Conservation (phyloP, 2,113 vertebrate species). For the Rhynchopsitta pachyrhyncha region DNA sequence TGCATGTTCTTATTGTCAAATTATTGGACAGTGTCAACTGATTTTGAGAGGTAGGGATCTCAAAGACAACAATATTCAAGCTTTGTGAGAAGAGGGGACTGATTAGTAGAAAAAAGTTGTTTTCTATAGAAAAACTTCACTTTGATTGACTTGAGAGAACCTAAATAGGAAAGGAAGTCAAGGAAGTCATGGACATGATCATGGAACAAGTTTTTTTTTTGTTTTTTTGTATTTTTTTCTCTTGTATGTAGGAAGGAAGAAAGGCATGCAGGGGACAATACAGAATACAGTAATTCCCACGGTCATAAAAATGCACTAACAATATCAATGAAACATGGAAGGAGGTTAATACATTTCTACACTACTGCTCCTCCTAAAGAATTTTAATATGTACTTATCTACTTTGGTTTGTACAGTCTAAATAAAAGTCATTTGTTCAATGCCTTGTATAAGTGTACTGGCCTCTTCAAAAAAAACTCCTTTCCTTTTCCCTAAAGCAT, state of each 20-base stretch:
- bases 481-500: not conserved
- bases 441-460: not conserved
- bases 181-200: not conserved
- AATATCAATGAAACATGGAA: not conserved
- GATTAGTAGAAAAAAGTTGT: not conserved
- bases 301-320: not conserved
- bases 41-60: not conserved
- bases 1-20: not conserved
- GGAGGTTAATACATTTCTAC: not conserved
- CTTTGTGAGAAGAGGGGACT: not conserved
- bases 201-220: not conserved
- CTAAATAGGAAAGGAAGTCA: not conserved
- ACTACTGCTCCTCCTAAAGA: not conserved
- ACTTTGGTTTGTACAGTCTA: not conserved
- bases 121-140: not conserved
- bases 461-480: not conserved
- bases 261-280: fast-evolving
- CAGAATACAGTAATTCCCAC: not conserved
- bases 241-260: not conserved
- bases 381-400: not conserved
- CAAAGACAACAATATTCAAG: not conserved
- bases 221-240: not conserved
- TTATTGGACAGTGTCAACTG: not conserved
- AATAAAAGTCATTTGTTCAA: not conserved
- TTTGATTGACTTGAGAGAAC: not conserved